Evolutionary conservation across 1,140 invertebrate genomes (phyloP).

Genomic region (Solen grandis): DNA sequence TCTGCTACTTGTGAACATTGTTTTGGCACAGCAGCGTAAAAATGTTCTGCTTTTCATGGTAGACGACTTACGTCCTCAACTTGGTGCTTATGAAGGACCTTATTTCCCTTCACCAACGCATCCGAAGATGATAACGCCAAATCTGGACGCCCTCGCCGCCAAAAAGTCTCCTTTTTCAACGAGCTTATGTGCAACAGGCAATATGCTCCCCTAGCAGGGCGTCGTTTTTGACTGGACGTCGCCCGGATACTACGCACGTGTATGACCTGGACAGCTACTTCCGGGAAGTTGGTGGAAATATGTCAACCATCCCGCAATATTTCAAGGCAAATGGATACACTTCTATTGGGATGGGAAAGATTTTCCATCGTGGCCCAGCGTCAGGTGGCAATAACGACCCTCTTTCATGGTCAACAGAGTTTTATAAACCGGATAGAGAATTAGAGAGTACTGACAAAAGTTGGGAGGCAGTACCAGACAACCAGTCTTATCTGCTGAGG

Average conservation of each 20-base stretch:
- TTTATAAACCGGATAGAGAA: slow-evolving; percentile 5
- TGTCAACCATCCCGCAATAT: slow-evolving; percentile 51
- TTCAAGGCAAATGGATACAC: slow-evolving; percentile 52
- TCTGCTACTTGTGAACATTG: too few relatives aligned
- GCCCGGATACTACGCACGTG: too few relatives aligned
- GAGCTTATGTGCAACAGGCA: slow-evolving; percentile 84
- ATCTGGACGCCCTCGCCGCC: slow-evolving; percentile 86
- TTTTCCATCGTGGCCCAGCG: slow-evolving; percentile 27
- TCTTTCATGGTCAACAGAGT: slow-evolving; percentile 34
- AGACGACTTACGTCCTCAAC: slow-evolving; percentile 88
- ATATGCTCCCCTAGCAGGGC: slow-evolving; percentile 73
- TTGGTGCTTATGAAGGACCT: slow-evolving; percentile 84
- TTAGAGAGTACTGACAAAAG: slow-evolving; percentile 31
- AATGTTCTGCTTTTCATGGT: slow-evolving; percentile 89
- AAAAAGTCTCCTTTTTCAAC: slow-evolving; percentile 84
- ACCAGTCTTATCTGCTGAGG: not conserved
- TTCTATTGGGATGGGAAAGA: slow-evolving; percentile 46
- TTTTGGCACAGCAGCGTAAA: too few relatives aligned
- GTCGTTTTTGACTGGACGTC: slow-evolving; percentile 38
- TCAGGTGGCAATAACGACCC: slow-evolving; percentile 43
- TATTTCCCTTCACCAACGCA: slow-evolving; percentile 23
- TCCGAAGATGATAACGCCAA: slow-evolving; percentile 86
- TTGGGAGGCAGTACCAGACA: slow-evolving; percentile 22
- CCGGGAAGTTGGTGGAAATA: slow-evolving; percentile 42
- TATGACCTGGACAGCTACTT: slow-evolving; percentile 34